These are phyloP conservation scores for Tipula lateralis DNA, from an alignment of 2,888 invertebrate genomes.

Conservation along the genomic window DNA sequence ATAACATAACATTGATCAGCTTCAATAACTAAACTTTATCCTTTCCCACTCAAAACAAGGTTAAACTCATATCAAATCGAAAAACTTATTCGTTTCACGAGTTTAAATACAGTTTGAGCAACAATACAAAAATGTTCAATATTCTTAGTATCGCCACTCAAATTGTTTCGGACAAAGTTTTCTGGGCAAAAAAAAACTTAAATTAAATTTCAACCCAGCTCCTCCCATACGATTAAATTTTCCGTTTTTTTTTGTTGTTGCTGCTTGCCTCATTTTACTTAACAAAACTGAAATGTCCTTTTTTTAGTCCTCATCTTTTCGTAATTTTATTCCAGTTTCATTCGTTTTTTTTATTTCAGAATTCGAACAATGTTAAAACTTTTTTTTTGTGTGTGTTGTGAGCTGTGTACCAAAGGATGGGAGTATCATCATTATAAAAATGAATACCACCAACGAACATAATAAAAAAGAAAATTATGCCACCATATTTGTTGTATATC, in stretches of 20 bases:
- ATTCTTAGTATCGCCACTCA: neutral
- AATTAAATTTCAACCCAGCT: neutral
- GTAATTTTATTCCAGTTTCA: neutral
- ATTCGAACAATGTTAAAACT: neutral
- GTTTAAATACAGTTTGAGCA: neutral
- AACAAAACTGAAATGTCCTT: neutral
- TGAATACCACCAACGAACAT: neutral
- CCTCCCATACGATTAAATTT: neutral
- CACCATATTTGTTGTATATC: neutral
- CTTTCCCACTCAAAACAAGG: neutral
- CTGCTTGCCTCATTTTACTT: neutral
- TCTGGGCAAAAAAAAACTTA: neutral
- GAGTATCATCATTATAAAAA: neutral
- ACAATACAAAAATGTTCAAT: neutral
- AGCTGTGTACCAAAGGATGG: neutral
- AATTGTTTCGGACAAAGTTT: neutral
- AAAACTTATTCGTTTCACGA: neutral
- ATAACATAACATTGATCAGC: no score
- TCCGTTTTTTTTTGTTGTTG: neutral
- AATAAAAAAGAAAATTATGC: neutral
- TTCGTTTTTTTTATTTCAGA: neutral
- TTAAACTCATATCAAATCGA: neutral
- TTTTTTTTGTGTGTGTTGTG: neutral
- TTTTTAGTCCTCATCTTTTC: neutral
- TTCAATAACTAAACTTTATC: neutral